These are phyloP conservation scores for Hydractinia symbiolongicarpus DNA, from an alignment of 30 jellyfish, hydroid and myxozoan genomes.

Conservation along the genomic window DNA sequence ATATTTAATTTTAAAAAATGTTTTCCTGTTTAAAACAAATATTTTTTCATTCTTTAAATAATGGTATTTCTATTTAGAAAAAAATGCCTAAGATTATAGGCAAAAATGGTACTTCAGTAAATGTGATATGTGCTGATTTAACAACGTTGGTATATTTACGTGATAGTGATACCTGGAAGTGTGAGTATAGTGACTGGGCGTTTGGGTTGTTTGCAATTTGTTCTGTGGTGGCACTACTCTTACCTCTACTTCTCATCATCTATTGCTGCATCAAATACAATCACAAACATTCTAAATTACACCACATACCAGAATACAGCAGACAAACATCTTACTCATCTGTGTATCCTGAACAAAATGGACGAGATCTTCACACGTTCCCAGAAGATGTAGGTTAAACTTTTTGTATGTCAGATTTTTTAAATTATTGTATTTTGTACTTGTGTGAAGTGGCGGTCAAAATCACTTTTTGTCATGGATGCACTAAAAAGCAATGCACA, in stretches of 20 bases:
- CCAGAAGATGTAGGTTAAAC: no score
- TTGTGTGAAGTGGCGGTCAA: no score
- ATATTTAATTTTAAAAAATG: neutral
- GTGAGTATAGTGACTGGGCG: constrained; percentile 59
- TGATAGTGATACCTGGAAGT: constrained; percentile 25
- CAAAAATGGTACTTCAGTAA: constrained; percentile 17
- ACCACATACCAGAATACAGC: neutral
- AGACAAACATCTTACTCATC: constrained; percentile 18
- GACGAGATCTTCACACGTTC: no score
- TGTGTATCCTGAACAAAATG: neutral
- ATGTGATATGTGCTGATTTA: neutral
- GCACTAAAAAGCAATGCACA: no score
- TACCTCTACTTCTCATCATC: constrained; percentile 35
- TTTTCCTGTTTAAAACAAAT: neutral
- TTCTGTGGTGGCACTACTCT: constrained; percentile 42
- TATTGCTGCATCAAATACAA: neutral
- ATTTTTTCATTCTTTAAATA: neutral
- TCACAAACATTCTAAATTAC: neutral
- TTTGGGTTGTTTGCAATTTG: constrained; percentile 60
- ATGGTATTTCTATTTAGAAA: no score
- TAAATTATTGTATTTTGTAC: no score
- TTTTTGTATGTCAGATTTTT: no score
- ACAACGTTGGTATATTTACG: neutral
- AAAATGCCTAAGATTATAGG: neutral
- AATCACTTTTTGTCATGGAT: no score